Evolutionary conservation across 2,888 invertebrate genomes (phyloP).

Genomic region (Spialia ferax): DNA sequence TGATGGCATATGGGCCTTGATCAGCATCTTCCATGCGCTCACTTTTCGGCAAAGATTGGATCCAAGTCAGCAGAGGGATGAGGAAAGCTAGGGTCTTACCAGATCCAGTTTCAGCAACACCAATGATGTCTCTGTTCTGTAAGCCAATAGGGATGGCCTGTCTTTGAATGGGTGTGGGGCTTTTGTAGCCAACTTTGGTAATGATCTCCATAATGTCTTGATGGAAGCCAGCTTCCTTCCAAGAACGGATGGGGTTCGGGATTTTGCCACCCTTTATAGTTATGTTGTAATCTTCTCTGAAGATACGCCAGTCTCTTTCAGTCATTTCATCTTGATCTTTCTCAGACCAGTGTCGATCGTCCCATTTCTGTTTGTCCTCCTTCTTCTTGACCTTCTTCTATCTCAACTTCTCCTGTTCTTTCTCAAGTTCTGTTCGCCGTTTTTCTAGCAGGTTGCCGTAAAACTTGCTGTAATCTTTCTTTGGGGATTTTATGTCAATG

Average conservation of each 20-base stretch:
- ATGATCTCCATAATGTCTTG: conserved; percentile 97
- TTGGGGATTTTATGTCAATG: conserved; percentile 98
- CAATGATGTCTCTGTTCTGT: conserved; percentile 98
- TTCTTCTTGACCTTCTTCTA: conserved; percentile 97
- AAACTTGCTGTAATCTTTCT: conserved; percentile 98
- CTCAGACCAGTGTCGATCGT: conserved; percentile 99
- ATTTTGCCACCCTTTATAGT: conserved; percentile 99
- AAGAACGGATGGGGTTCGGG: conserved; percentile 97
- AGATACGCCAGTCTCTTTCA: conserved; percentile 99
- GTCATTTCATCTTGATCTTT: conserved; percentile 98
- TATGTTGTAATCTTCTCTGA: conserved; percentile 99
- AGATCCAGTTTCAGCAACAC: conserved; percentile 99
- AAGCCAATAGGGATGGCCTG: conserved; percentile 99
- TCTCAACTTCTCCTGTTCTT: conserved; percentile 97
- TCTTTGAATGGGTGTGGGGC: conserved; percentile 99
- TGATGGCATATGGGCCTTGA: conserved; percentile 99
- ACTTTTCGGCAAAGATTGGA: conserved; percentile 98
- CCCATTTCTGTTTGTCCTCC: conserved; percentile 99
- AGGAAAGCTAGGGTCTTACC: conserved; percentile 99
- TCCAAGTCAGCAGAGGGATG: conserved; percentile 98
- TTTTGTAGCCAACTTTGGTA: conserved; percentile 97
- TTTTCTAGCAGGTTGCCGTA: conserved; percentile 98
- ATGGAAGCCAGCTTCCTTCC: conserved; percentile 97
- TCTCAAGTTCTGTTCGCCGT: conserved; percentile 97
- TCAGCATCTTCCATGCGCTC: conserved; percentile 96